Percentiles rank a stretch among this genome's conserved stretches.
Evolutionary conservation across 2,888 invertebrate species (phyloP).

Genomic region (Laspeyria flexula): DNA sequence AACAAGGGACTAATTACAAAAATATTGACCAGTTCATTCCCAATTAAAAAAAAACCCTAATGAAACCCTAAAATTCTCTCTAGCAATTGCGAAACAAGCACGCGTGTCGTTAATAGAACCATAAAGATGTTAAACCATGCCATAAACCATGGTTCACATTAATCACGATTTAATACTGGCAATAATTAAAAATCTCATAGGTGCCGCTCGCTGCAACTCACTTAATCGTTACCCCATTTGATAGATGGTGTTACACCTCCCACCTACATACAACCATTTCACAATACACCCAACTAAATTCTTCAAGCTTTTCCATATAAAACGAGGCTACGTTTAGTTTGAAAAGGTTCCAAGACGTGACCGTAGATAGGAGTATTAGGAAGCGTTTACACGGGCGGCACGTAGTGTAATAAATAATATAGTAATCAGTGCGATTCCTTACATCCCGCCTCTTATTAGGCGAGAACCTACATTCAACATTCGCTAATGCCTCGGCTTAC

Average conservation of each 20-base stretch:
- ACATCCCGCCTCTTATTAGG: constrained; percentile 85
- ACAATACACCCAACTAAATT: constrained; percentile 24
- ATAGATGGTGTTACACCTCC: constrained; percentile 69
- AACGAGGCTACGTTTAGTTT: constrained; percentile 25
- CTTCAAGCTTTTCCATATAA: constrained; percentile 5
- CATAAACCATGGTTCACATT: constrained; percentile 63
- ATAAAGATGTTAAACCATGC: constrained; percentile 48
- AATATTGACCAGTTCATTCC: background rate
- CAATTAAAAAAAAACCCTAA: background rate
- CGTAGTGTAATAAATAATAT: constrained; percentile 86
- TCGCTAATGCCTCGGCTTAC: constrained; percentile 82
- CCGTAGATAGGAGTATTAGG: constrained; percentile 78
- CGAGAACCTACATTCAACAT: constrained; percentile 84
- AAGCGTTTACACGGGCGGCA: constrained; percentile 84
- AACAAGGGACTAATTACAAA: too few species aligned
- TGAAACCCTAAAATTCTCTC: background rate
- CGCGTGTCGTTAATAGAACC: constrained; percentile 27
- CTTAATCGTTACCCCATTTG: constrained; percentile 79
- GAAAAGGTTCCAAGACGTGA: constrained; percentile 70
- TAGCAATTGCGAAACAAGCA: constrained; percentile 22
- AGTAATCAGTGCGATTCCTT: constrained; percentile 86
- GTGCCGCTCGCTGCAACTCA: constrained; percentile 70
- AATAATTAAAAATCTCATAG: constrained; percentile 81
- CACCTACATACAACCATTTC: constrained; percentile 62
- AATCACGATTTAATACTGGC: constrained; percentile 72